These are phyloP conservation scores for Dilophus febrilis DNA, from an alignment of 2,888 invertebrate species.

Conservation along the genomic window DNA sequence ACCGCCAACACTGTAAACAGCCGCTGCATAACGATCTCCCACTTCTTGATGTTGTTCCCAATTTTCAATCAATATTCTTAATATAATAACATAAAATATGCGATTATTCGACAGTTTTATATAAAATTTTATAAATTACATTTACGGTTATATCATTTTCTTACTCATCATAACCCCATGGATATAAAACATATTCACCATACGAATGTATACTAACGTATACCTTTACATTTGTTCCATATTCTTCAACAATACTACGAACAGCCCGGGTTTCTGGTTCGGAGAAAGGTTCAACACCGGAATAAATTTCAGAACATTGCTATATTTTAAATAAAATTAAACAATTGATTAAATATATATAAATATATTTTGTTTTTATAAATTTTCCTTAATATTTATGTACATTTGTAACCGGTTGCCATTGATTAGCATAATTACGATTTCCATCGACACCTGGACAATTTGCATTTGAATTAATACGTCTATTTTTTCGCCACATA, in stretches of 20 bases:
- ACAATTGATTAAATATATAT: constrained; percentile 16
- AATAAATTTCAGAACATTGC: constrained; percentile 39
- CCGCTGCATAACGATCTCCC: constrained; percentile 16
- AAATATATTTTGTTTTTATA: too few relatives aligned
- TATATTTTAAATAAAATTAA: constrained; percentile 25
- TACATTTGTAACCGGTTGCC: constrained; percentile 35
- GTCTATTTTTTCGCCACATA: constrained; percentile 53
- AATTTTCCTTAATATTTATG: too few relatives aligned
- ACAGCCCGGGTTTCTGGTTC: constrained; percentile 46
- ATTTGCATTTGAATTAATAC: constrained; percentile 23
- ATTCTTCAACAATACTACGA: constrained; percentile 35
- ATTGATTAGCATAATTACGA: constrained; percentile 53
- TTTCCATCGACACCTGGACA: constrained; percentile 60
- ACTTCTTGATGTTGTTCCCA: constrained; percentile 4
- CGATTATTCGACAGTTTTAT: too few relatives aligned
- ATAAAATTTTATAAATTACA: too few relatives aligned
- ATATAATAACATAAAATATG: too few relatives aligned
- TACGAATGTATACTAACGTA: constrained; percentile 62
- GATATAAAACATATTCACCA: constrained; percentile 48
- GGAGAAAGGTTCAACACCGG: constrained; percentile 43
- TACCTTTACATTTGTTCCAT: constrained; percentile 35
- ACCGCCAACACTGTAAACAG: constrained; percentile 24
- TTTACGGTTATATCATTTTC: too few relatives aligned
- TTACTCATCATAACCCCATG: constrained; percentile 45
- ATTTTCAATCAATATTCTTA: constrained; percentile 4